Evolutionary conservation across 2,113 vertebrate genomes (phyloP), one percentile per base, ranked within the genome.

Genomic region (Epinephelus fuscoguttatus): DNA sequence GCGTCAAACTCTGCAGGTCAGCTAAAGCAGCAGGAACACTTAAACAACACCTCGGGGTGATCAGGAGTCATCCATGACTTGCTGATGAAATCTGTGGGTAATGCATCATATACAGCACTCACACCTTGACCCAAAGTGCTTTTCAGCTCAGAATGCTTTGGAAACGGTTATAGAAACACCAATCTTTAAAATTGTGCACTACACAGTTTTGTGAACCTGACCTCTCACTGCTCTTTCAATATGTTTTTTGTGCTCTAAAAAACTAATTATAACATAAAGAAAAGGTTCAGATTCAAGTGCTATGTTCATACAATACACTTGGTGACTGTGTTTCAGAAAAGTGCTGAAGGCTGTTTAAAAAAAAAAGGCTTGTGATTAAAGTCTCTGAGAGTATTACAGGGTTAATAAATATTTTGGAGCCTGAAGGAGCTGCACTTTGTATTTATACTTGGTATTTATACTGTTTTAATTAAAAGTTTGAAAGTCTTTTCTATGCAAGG

Each of bases 1-100:
- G 33, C 4, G 12, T 49, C 17, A 9, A 80, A 40, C 56, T 66
- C 27, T 66, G 80, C 23, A 33, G 60, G 50, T 69, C 27, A 70
- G 30, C 27, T 18, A 10, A 73, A 59, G 75, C n/a, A 49, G 17
- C 30, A 25, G 27, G 4, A 42, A 17, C 19, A 74, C n/a, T 45
- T 53, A 17, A 50, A 71, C 37, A 56, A 21, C 15, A 14, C 67
- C 42, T 21, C 13, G 2, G 45, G 30, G 33, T 68, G 47, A 67
- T 61, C 18, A 70, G 9, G 17, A 75, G 12, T 2, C 15, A 47
- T 45, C 12, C 3, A 17, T 8, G 27, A 33, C 52, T 70, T 52
- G 9, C 17, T 72, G 50, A 70, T 53, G 18, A 40, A 66, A 70
- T 60, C 11, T 8, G 15, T 59, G 50, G 45, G 21, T 7, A 67